These are phyloP conservation scores for Machimus rusticus DNA, from an alignment of 2,888 invertebrate species.

Conservation along the genomic window DNA sequence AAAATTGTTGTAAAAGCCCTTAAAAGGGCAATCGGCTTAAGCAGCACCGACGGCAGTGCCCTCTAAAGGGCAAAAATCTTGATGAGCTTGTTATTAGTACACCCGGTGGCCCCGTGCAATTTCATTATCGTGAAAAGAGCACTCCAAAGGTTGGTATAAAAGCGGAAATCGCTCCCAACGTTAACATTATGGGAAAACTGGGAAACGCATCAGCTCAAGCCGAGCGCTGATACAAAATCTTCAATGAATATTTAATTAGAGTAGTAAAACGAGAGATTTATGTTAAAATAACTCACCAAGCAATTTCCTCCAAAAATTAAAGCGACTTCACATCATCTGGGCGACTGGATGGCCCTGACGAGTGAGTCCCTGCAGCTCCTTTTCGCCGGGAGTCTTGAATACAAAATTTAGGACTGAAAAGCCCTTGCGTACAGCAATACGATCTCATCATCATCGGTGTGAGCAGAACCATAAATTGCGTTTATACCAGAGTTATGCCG, in stretches of 20 bases:
- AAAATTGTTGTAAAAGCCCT: not conserved
- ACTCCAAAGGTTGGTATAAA: not conserved
- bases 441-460: not conserved
- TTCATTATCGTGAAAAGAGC: not conserved
- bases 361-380: not conserved
- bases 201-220: not conserved
- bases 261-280: not conserved
- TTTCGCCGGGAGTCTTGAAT: not conserved
- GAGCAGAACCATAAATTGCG: slow-evolving; percentile 20
- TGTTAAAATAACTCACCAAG: not conserved
- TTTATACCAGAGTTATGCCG: slow-evolving; percentile 22
- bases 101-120: not conserved
- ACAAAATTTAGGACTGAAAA: not conserved
- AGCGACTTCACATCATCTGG: not conserved
- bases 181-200: not conserved
- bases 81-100: not conserved
- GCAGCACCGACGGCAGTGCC: not conserved
- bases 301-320: not conserved
- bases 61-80: not conserved
- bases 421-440: not conserved
- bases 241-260: not conserved
- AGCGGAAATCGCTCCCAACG: not conserved
- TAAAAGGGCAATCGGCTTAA: not conserved
- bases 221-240: not conserved
- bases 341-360: not conserved